These are phyloP conservation scores for Lophochroa leadbeateri DNA, from an alignment of 2,113 vertebrate species.

Conservation along the genomic window DNA sequence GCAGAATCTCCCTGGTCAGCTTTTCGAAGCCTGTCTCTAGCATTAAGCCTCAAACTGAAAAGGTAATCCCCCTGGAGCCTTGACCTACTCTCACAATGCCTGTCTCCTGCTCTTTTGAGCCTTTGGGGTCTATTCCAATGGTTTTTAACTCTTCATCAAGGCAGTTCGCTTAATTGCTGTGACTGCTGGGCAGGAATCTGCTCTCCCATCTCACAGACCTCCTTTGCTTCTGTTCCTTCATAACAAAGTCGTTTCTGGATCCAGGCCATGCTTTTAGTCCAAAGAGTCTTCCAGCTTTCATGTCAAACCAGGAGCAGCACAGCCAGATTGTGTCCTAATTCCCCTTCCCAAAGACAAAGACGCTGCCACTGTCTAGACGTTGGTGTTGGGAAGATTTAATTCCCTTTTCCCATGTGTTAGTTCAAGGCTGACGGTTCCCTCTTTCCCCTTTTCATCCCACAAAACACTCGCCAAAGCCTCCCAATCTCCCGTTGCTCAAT, in stretches of 20 bases:
- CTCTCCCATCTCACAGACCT: neutral
- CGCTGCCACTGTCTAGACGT: conserved; percentile 7
- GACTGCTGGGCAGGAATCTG: conserved; percentile 23
- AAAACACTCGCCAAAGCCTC: neutral
- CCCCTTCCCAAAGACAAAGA: conserved; percentile 25
- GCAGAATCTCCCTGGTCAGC: neutral
- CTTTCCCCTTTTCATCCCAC: neutral
- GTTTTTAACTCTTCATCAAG: neutral
- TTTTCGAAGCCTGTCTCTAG: neutral
- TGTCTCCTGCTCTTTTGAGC: conserved; percentile 28
- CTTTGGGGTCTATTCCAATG: neutral
- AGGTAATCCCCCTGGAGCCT: conserved; percentile 23
- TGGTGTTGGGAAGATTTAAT: neutral
- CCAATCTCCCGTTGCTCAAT: rapidly evolving
- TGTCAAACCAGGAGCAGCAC: neutral
- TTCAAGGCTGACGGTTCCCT: neutral
- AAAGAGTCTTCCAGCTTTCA: conserved; percentile 6
- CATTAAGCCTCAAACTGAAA: conserved; percentile 2
- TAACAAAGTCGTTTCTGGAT: conserved; percentile 22
- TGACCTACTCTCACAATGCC: conserved; percentile 36
- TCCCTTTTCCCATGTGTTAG: neutral
- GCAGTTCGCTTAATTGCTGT: conserved; percentile 6
- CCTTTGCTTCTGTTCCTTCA: conserved; percentile 4
- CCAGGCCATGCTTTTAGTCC: conserved; percentile 19
- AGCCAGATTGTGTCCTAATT: conserved; percentile 31